A percentile compares a stretch with the other conserved stretches of the same genome.
phyloP scores from a whole-genome alignment of 2,113 vertebrate species.

The Sinocyclocheilus maitianheensis region DNA sequence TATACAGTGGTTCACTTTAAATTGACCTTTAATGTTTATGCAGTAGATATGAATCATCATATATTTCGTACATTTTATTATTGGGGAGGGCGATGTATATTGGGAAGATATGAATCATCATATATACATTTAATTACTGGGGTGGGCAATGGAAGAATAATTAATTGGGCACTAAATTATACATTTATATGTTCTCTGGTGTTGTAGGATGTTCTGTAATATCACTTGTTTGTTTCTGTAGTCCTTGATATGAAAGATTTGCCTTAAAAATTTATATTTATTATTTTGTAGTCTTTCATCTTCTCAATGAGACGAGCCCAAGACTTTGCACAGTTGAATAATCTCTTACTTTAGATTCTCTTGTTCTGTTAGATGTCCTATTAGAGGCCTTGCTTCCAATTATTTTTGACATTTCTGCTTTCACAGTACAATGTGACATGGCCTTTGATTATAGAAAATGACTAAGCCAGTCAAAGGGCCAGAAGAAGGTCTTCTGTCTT shows the following conservation, averaged over 20 bases:
- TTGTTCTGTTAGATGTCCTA: slow-evolving; percentile 5
- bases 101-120: background rate
- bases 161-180: background rate
- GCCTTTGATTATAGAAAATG: slow-evolving; percentile 18
- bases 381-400: slow-evolving; percentile 23
- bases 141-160: background rate
- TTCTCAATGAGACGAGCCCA: background rate
- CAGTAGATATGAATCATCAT: background rate
- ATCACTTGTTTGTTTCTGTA: background rate
- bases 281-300: background rate
- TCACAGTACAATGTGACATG: background rate
- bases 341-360: background rate
- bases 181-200: background rate
- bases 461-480: background rate
- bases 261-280: background rate
- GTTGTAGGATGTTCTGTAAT: background rate
- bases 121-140: background rate
- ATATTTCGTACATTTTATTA: background rate
- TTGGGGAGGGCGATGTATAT: background rate
- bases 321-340: background rate
- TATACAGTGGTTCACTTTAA: background rate
- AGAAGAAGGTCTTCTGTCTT: background rate
- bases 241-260: background rate
- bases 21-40: background rate
- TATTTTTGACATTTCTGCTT: slow-evolving; percentile 46